phyloP scores from a whole-genome alignment of 2,797 vertebrate species.

The Catamblyrhynchus diadema region DNA sequence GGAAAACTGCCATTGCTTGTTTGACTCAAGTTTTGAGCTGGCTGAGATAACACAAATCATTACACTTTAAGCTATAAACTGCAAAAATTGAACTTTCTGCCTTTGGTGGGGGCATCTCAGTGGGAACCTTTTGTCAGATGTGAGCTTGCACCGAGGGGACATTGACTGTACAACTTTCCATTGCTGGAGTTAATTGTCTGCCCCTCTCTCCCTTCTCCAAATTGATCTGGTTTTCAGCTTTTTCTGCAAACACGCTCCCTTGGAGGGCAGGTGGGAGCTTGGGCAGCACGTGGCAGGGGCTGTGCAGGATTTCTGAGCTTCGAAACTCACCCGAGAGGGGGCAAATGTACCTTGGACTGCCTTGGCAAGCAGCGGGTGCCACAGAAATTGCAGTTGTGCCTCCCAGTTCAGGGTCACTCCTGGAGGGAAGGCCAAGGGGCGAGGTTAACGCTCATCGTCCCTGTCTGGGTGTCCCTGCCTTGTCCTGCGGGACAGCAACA shows the following conservation, averaged over 20 bases:
- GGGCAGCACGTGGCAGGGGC: background rate
- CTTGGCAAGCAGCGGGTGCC: background rate
- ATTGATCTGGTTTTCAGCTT: background rate
- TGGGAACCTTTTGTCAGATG: background rate
- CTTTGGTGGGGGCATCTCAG: background rate
- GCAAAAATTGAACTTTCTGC: conserved; percentile 2
- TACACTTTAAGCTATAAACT: background rate
- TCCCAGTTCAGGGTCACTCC: background rate
- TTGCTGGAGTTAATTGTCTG: background rate
- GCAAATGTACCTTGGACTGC: background rate
- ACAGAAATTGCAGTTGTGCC: background rate
- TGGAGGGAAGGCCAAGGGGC: background rate
- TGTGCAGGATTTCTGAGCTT: background rate
- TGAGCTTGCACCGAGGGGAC: background rate
- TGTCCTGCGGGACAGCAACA: too few species aligned
- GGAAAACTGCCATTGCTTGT: background rate
- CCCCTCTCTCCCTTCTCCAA: background rate
- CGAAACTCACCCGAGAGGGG: background rate
- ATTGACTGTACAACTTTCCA: background rate
- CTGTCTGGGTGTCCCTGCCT: background rate
- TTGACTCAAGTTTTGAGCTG: background rate
- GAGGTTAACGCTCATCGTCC: accelerated
- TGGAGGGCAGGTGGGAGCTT: background rate
- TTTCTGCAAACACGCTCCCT: background rate
- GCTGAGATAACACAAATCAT: background rate